Percentiles rank a stretch among this genome's conserved stretches.
Evolutionary conservation across 2,888 invertebrate genomes (phyloP).

Genomic region (Ganaspis brasiliensis): DNA sequence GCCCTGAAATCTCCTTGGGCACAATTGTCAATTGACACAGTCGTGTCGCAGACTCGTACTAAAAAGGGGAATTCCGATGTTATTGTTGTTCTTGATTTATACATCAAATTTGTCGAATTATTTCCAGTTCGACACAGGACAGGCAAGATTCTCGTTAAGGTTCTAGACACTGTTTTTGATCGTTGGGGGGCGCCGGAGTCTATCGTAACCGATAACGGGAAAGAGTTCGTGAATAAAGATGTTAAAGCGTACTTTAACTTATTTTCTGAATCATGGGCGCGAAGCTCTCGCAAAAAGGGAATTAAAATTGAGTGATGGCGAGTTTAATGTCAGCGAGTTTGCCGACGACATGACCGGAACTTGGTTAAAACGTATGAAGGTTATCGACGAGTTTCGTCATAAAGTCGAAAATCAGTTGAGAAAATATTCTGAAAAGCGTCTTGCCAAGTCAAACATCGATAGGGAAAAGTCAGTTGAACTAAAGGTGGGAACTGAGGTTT

Average conservation of each 20-base stretch:
- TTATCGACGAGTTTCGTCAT: constrained; percentile 50
- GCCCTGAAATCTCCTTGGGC: too few species aligned
- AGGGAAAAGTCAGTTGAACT: constrained; percentile 35
- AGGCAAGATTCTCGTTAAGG: too few species aligned
- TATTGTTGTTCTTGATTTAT: too few species aligned
- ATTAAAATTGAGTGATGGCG: not conserved
- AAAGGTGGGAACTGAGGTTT: constrained; percentile 29
- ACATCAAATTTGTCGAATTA: too few species aligned
- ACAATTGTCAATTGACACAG: too few species aligned
- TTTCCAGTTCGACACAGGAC: too few species aligned
- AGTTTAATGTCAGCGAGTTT: not conserved
- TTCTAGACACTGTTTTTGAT: too few species aligned
- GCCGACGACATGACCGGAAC: not conserved
- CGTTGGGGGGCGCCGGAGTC: not conserved
- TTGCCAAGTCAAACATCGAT: constrained; percentile 36
- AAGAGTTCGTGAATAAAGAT: not conserved
- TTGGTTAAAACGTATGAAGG: constrained; percentile 43
- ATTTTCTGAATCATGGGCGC: constrained; percentile 54
- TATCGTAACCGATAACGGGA: not conserved
- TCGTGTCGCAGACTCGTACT: too few species aligned
- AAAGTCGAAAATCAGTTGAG: not conserved
- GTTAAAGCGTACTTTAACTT: constrained; percentile 44
- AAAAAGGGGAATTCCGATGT: too few species aligned
- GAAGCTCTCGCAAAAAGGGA: constrained; percentile 42
- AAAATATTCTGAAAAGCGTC: constrained; percentile 35